Evolutionary conservation across 1,140 invertebrate species (phyloP).

Genomic region (Campoletis sonorensis): DNA sequence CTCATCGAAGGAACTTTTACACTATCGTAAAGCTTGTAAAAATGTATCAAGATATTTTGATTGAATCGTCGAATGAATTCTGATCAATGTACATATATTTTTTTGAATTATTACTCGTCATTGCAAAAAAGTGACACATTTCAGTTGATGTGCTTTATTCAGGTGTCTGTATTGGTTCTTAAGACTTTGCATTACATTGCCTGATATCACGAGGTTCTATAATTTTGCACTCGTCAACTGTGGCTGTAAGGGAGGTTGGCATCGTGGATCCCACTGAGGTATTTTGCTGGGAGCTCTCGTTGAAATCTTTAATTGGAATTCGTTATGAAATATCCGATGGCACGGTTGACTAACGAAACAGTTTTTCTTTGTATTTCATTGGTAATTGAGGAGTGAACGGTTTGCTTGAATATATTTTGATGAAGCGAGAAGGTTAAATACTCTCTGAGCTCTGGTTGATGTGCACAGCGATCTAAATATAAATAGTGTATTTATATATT

Average conservation of each 20-base stretch:
- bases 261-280: not conserved
- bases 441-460: not conserved
- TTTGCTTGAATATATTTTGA: not conserved
- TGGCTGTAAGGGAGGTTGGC: not conserved
- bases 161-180: not conserved
- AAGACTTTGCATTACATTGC: not conserved
- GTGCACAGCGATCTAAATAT: not conserved
- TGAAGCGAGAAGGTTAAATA: not conserved
- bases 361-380: slow-evolving; percentile 25
- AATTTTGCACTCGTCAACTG: not conserved
- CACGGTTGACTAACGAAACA: not conserved
- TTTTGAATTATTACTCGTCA: too few relatives aligned
- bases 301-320: slow-evolving; percentile 50
- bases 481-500: not conserved
- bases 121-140: too few relatives aligned
- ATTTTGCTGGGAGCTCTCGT: slow-evolving; percentile 34
- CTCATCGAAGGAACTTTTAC: not conserved
- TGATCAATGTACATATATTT: too few relatives aligned
- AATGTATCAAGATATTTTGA: too few relatives aligned
- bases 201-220: not conserved
- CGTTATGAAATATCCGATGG: slow-evolving; percentile 44
- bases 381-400: slow-evolving; percentile 36
- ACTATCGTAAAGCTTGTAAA: too few relatives aligned
- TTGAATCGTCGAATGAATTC: too few relatives aligned
- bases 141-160: too few relatives aligned